These are phyloP conservation scores for Anticlea derivata DNA, from an alignment of 2,888 invertebrate genomes.

Conservation along the genomic window DNA sequence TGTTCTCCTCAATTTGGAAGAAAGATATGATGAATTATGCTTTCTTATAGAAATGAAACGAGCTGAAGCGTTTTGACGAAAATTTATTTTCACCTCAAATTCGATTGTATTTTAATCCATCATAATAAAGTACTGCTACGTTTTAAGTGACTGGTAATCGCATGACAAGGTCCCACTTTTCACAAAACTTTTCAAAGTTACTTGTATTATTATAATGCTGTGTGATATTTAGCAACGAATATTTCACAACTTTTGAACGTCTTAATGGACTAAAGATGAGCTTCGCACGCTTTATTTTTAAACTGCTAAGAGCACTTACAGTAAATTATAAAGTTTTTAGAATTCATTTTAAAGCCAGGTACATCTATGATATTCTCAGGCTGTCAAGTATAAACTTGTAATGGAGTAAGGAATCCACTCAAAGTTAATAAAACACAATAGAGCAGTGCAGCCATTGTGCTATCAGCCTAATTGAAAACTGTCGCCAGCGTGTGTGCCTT, in stretches of 20 bases:
- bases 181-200: slow-evolving; percentile 5
- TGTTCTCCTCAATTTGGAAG: no score
- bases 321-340: slow-evolving; percentile 24
- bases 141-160: slow-evolving; percentile 4
- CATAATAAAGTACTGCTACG: neutral
- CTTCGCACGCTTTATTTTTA: slow-evolving; percentile 26
- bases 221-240: slow-evolving; percentile 29
- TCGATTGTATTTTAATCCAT: neutral
- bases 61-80: no score
- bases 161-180: no score
- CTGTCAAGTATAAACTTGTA: slow-evolving; percentile 43
- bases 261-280: slow-evolving; percentile 34
- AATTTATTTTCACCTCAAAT: no score
- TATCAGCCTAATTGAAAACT: slow-evolving; percentile 73
- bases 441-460: slow-evolving; percentile 46
- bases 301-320: slow-evolving; percentile 28
- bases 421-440: slow-evolving; percentile 74
- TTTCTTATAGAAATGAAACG: no score
- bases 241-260: slow-evolving; percentile 31
- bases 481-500: slow-evolving; percentile 29
- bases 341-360: slow-evolving; percentile 18
- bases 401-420: slow-evolving; percentile 66
- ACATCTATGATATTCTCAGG: slow-evolving; percentile 30
- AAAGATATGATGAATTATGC: no score
- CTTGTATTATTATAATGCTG: slow-evolving; percentile 11